Conservation (phyloP, 2,888 invertebrate species). For the Hirtodrosophila trivittata region DNA sequence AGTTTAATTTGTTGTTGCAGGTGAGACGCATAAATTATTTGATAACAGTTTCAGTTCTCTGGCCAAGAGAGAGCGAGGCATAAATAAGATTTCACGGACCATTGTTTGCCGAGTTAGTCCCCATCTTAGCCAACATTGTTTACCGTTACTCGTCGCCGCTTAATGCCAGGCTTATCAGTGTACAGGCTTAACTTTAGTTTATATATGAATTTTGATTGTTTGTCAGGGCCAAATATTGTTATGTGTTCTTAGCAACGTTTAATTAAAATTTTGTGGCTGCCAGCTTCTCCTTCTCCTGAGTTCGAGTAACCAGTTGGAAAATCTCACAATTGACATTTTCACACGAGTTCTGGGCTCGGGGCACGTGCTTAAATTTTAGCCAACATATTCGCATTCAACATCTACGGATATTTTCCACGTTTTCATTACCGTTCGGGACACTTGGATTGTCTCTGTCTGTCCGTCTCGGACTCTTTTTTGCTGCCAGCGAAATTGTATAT, state of each 20-base stretch:
- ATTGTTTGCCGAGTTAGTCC: constrained; percentile 42
- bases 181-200: constrained; percentile 48
- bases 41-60: constrained; percentile 66
- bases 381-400: neutral
- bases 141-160: constrained; percentile 47
- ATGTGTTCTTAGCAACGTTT: constrained; percentile 34
- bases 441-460: constrained; percentile 13
- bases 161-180: constrained; percentile 70
- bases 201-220: constrained; percentile 50
- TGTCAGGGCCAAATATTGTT: constrained; percentile 57
- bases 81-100: constrained; percentile 69
- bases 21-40: constrained; percentile 77
- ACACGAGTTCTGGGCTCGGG: constrained; percentile 8
- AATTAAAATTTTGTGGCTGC: constrained; percentile 42
- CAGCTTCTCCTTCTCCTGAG: too few relatives aligned
- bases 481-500: constrained; percentile 17
- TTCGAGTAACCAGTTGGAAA: neutral
- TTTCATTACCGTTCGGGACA: constrained; percentile 21
- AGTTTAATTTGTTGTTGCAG: constrained; percentile 77
- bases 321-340: constrained; percentile 29
- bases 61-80: constrained; percentile 23
- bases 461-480: constrained; percentile 3
- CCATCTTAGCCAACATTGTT: constrained; percentile 39
- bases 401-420: constrained; percentile 17
- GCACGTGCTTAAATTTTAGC: constrained; percentile 28